Evolutionary conservation across 2,113 vertebrate species (phyloP), one percentile per base, ranked within the genome.

Genomic region (Alethe diademata): DNA sequence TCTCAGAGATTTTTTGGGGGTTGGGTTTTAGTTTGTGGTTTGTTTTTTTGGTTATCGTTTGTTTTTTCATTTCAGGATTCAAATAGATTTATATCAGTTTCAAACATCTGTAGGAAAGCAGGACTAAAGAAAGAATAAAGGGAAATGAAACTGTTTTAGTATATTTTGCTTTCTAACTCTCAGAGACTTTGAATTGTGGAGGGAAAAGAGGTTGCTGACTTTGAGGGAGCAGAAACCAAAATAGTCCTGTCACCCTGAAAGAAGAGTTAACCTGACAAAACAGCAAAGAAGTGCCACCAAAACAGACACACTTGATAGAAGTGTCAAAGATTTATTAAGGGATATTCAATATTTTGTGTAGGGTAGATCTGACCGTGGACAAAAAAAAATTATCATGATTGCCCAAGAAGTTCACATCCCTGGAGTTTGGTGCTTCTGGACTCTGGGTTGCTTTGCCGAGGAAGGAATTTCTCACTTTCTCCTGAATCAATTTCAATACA

Each of bases 1-100:
- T 28, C 7, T 0, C 1, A 56, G 14, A 31, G 2, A 9, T 51
- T 19, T 53, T 47, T 48, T 38, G 8, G 0, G 17, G 11, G 8
- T 15, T 50, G 22, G 2, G 3, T 5, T 47, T n/a, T 40, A 8
- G 2, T 62, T 57, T n/a, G 23, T 54, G 26, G 13, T 14, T 31
- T 33, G 2, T 8, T 3, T 3, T n/a, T 4, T 67, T 66, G 4
- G 8, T 12, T 57, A 1, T 38, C 19, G 23, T 1, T 7, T 40
- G 1, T 8, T 26, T 26, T 43, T 76, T 11, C 31, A 1, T 9
- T 67, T 64, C 38, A 76, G 10, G 7, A n/a, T 69, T 79, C 33
- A 78, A 47, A 82, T 56, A 19, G 4, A 61, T 20, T 66, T 40
- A 2, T 8, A 11, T 23, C 1, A 10, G 6, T 74, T 81, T 20